Conservation (phyloP, 2,113 vertebrate species). For the Varanus salvator region DNA sequence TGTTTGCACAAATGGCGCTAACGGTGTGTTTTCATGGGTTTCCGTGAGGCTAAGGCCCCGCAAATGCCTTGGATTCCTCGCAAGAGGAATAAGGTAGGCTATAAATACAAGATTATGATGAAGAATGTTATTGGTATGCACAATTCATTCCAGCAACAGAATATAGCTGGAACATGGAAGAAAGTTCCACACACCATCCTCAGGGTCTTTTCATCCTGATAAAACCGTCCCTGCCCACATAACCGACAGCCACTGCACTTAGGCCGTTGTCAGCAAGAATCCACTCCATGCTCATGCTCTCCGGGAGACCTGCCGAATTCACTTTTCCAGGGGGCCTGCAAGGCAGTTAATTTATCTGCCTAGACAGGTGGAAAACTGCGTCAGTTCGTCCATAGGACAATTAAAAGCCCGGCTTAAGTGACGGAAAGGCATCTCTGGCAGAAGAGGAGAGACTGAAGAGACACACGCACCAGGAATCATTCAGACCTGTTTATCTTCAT, state of each 20-base stretch:
- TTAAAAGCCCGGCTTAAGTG: not conserved
- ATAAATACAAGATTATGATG: too few species aligned
- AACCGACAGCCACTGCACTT: not conserved
- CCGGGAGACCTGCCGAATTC: not conserved
- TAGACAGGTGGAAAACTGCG: slow-evolving; percentile 33
- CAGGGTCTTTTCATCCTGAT: not conserved
- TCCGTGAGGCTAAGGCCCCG: too few species aligned
- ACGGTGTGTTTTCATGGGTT: too few species aligned
- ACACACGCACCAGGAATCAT: slow-evolving; percentile 7
- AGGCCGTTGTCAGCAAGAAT: not conserved
- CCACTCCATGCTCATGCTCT: not conserved
- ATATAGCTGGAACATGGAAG: not conserved
- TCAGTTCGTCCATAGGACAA: not conserved
- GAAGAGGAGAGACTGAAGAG: not conserved
- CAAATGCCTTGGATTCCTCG: too few species aligned
- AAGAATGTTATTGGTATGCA: too few species aligned
- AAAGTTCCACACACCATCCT: not conserved
- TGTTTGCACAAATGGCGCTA: not conserved
- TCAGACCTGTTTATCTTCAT: slow-evolving; percentile 66
- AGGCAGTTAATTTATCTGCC: not conserved
- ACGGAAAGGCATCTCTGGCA: not conserved
- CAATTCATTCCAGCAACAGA: not conserved
- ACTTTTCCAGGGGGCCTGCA: slow-evolving; percentile 3
- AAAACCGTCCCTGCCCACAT: not conserved
- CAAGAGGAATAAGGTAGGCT: too few species aligned